Conservation (phyloP, 2,797 vertebrate genomes). For the Notoglanidium macrostoma region DNA sequence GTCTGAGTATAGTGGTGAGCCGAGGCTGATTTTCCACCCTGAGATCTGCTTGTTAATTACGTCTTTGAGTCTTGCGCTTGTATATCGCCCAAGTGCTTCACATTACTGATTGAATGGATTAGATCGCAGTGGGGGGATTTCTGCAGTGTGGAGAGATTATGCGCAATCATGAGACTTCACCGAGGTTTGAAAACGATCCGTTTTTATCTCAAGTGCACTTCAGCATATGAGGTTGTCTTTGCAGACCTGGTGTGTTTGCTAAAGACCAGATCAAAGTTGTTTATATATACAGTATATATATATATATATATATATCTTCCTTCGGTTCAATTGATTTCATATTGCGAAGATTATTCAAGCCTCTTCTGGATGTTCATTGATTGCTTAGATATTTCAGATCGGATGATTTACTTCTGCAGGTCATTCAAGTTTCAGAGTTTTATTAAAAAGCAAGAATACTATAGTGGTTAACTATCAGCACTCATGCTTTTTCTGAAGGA, state of each 20-base stretch:
- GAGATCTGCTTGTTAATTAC: constrained; percentile 16
- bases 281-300: no score
- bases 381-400: background rate
- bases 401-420: background rate
- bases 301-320: background rate
- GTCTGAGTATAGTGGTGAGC: background rate
- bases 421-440: background rate
- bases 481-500: no score
- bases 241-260: background rate
- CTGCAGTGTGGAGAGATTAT: constrained; percentile 36
- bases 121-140: constrained; percentile 21
- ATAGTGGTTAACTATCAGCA: background rate
- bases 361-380: background rate
- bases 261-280: no score
- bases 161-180: background rate
- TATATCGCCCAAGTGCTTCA: constrained; percentile 17
- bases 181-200: constrained; percentile 37
- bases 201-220: constrained; percentile 43
- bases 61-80: constrained; percentile 4
- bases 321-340: background rate
- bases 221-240: background rate
- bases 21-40: background rate
- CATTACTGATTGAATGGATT: constrained; percentile 33
- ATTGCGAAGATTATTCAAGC: background rate
- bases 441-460: background rate